A percentile compares a stretch with the other conserved stretches of the same genome.
Evolutionary conservation across 2,888 invertebrate genomes (phyloP).

Genomic region (Apodemia zela): DNA sequence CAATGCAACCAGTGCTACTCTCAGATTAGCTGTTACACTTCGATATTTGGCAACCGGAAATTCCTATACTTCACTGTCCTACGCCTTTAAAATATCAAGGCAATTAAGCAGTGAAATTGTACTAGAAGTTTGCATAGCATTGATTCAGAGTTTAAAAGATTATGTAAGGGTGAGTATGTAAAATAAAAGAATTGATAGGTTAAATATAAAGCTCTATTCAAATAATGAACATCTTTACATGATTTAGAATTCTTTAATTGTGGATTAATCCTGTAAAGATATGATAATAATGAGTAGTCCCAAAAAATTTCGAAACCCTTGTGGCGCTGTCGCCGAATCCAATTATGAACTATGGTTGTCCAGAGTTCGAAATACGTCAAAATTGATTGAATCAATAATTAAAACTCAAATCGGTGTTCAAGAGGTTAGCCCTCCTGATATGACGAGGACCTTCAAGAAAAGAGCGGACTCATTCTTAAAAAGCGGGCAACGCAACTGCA

Average conservation of each 20-base stretch:
- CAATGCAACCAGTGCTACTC: slow-evolving; percentile 18
- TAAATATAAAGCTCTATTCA: slow-evolving; percentile 23
- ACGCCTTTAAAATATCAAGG: slow-evolving; percentile 23
- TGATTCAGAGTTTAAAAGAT: slow-evolving; percentile 24
- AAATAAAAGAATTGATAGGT: slow-evolving; percentile 25
- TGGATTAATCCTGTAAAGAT: slow-evolving; percentile 19
- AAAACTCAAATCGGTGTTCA: too few species aligned
- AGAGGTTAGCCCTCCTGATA: too few species aligned
- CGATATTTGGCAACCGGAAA: slow-evolving; percentile 23
- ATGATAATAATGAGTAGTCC: too few species aligned
- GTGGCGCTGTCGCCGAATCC: too few species aligned
- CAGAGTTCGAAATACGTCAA: too few species aligned
- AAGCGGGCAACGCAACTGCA: too few species aligned
- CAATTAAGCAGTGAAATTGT: slow-evolving; percentile 19
- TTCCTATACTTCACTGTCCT: slow-evolving; percentile 23
- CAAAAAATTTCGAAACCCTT: too few species aligned
- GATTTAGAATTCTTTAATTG: slow-evolving; percentile 18
- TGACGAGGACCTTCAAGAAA: too few species aligned
- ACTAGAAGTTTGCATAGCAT: slow-evolving; percentile 23
- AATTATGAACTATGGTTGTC: too few species aligned
- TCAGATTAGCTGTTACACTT: slow-evolving; percentile 21
- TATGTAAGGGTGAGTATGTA: slow-evolving; percentile 19
- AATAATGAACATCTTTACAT: slow-evolving; percentile 18
- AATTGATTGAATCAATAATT: too few species aligned
- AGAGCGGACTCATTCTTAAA: too few species aligned